Percentiles rank a stretch among this genome's conserved stretches.
Conservation (phyloP, 2,888 invertebrate species). For the Acronicta leporina region DNA sequence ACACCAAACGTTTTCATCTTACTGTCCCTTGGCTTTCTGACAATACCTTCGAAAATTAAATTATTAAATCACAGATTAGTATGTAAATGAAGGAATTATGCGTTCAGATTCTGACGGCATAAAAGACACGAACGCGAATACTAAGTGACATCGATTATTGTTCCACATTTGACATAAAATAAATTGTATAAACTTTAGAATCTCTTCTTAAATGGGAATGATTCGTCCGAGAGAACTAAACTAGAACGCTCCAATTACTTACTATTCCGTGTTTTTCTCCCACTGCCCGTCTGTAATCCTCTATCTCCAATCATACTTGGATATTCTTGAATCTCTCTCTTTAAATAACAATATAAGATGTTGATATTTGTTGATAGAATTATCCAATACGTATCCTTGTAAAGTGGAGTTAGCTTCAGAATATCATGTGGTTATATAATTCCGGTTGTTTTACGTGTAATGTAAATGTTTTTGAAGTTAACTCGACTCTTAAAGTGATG, state of each 20-base stretch:
- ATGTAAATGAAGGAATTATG: slow-evolving; percentile 24
- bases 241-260: slow-evolving; percentile 11
- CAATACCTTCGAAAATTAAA: slow-evolving; percentile 29
- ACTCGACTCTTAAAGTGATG: slow-evolving; percentile 63
- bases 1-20: slow-evolving; percentile 64
- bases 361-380: slow-evolving; percentile 65
- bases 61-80: slow-evolving; percentile 17
- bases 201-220: neutral
- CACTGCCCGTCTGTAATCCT: slow-evolving; percentile 39
- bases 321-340: slow-evolving; percentile 52
- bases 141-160: too few relatives aligned
- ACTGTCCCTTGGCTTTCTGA: slow-evolving; percentile 64
- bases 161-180: too few relatives aligned
- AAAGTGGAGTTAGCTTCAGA: slow-evolving; percentile 47
- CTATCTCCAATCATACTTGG: slow-evolving; percentile 41
- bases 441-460: neutral
- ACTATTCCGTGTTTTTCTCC: slow-evolving; percentile 23
- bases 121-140: neutral
- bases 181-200: too few relatives aligned
- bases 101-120: neutral
- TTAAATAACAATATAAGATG: slow-evolving; percentile 58
- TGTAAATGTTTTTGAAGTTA: slow-evolving; percentile 42
- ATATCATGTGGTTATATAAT: slow-evolving; percentile 1
- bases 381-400: slow-evolving; percentile 60
- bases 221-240: neutral